Percentiles rank a stretch among this genome's conserved stretches.
phyloP scores from a whole-genome alignment of 2,797 vertebrate genomes.

The Emys orbicularis region DNA sequence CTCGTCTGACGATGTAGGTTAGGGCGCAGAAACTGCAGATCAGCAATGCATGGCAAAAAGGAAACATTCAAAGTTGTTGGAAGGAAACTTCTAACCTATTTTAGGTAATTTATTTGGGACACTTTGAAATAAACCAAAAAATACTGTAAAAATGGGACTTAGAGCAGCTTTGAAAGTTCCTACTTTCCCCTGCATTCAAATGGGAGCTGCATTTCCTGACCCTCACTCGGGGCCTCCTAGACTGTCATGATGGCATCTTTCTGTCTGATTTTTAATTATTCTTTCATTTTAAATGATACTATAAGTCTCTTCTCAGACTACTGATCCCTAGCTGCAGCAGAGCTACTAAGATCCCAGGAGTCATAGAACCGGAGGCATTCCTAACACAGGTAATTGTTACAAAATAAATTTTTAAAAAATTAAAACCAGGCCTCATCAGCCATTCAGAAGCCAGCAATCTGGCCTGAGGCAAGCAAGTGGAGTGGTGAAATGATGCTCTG shows the following conservation, averaged over 20 bases:
- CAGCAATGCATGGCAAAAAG: background rate
- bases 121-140: background rate
- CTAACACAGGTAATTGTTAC: background rate
- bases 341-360: background rate
- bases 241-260: background rate
- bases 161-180: background rate
- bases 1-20: background rate
- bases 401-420: background rate
- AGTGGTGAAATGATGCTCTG: background rate
- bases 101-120: background rate
- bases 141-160: background rate
- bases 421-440: background rate
- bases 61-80: background rate
- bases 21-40: background rate
- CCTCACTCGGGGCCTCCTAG: background rate
- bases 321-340: background rate
- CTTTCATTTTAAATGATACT: background rate
- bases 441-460: background rate
- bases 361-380: background rate
- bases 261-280: fast-evolving
- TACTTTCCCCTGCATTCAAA: background rate
- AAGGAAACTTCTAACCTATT: background rate
- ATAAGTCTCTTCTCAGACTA: background rate
- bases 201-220: background rate
- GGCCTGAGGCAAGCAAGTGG: background rate